phyloP scores from a whole-genome alignment of 2,797 vertebrate species.

The Eremophila alpestris region DNA sequence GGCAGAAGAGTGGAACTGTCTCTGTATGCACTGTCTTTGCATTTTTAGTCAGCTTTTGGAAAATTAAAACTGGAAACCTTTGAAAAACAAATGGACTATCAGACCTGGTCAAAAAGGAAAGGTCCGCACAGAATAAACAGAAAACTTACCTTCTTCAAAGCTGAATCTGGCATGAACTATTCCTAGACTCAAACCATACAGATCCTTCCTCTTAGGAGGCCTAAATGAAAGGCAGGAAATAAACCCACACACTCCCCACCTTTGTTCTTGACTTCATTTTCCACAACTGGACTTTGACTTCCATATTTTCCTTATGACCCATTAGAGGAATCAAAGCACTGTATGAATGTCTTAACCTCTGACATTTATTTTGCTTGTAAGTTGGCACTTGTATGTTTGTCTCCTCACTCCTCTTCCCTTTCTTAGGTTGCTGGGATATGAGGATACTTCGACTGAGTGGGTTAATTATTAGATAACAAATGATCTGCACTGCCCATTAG shows the following conservation, averaged over 20 bases:
- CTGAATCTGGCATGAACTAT: background rate
- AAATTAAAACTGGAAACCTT: background rate
- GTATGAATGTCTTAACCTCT: background rate
- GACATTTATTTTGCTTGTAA: background rate
- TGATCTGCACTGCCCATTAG: background rate
- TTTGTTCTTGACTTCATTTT: background rate
- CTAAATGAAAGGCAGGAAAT: background rate
- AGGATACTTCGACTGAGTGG: background rate
- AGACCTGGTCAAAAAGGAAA: background rate
- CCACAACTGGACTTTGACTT: background rate
- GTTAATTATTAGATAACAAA: background rate
- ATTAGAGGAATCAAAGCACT: background rate
- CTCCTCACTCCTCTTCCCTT: background rate
- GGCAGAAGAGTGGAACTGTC: background rate
- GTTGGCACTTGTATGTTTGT: background rate
- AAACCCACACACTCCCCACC: background rate
- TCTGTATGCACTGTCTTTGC: background rate
- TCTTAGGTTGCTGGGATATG: background rate
- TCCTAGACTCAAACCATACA: background rate
- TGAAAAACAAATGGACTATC: background rate
- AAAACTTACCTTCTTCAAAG: background rate
- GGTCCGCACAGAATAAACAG: rapidly evolving
- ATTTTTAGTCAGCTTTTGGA: background rate
- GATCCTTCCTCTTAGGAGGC: background rate
- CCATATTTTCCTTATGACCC: background rate